phyloP scores from a whole-genome alignment of 1,140 invertebrate genomes.

The Drosophila chauvacae region DNA sequence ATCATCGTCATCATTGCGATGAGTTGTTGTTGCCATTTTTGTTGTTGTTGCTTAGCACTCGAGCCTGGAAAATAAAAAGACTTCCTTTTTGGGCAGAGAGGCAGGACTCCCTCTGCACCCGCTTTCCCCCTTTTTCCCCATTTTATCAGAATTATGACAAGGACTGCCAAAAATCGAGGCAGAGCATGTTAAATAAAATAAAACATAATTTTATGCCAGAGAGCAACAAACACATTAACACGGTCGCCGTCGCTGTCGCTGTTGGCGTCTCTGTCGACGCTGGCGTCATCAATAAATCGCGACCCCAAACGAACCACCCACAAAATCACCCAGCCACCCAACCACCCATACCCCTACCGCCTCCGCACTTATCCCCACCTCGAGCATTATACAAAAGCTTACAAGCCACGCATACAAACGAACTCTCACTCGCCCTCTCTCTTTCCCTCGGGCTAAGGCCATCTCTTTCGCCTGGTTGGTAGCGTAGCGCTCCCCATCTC shows the following conservation, averaged over 20 bases:
- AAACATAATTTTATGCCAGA: slow-evolving; percentile 81
- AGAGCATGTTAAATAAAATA: slow-evolving; percentile 81
- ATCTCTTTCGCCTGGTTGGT: slow-evolving; percentile 13
- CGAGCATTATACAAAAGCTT: slow-evolving; percentile 66
- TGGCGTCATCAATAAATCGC: slow-evolving; percentile 81
- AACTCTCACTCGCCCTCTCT: slow-evolving; percentile 29
- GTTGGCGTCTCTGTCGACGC: slow-evolving; percentile 48
- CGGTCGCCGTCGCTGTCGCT: slow-evolving; percentile 43
- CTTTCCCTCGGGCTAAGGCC: slow-evolving; percentile 6
- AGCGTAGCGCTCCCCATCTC: slow-evolving; percentile 7
- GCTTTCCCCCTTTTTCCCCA: slow-evolving; percentile 6
- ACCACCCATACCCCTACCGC: slow-evolving; percentile 6
- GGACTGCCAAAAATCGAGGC: slow-evolving; percentile 70
- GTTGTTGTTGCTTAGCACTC: slow-evolving; percentile 40
- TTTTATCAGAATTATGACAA: slow-evolving; percentile 71
- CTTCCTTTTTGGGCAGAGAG: slow-evolving; percentile 49
- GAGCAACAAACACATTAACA: slow-evolving; percentile 81
- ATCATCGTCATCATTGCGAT: slow-evolving; percentile 50
- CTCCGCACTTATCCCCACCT: slow-evolving; percentile 26
- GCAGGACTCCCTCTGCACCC: slow-evolving; percentile 39
- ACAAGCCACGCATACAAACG: slow-evolving; percentile 64
- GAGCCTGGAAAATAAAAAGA: slow-evolving; percentile 55
- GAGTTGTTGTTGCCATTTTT: slow-evolving; percentile 31
- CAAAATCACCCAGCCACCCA: slow-evolving; percentile 59
- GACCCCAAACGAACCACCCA: slow-evolving; percentile 62